These are phyloP conservation scores for Spisula solida DNA, from an alignment of 2,888 invertebrate genomes.

Conservation along the genomic window DNA sequence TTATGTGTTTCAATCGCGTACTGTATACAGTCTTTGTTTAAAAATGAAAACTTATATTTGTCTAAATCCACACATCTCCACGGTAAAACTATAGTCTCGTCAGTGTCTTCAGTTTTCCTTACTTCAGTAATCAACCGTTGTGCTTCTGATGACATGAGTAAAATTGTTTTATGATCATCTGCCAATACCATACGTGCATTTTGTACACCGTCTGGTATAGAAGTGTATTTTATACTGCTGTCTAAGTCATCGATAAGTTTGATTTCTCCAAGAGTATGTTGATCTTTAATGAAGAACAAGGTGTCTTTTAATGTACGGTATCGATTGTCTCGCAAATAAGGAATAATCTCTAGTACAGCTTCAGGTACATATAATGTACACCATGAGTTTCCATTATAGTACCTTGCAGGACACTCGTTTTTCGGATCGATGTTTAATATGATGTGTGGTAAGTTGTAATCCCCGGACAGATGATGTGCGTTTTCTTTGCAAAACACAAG, in stretches of 20 bases:
- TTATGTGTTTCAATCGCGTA: conserved; percentile 10
- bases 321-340: conserved; percentile 29
- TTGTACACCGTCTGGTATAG: conserved; percentile 26
- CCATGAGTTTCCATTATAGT: conserved; percentile 32
- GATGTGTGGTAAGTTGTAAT: conserved; percentile 29
- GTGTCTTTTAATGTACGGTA: conserved; percentile 15
- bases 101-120: not conserved
- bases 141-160: conserved; percentile 26
- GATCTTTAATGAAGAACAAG: conserved; percentile 32
- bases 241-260: conserved; percentile 8
- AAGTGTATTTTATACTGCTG: not conserved
- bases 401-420: not conserved
- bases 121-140: conserved; percentile 25
- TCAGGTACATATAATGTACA: conserved; percentile 30
- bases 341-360: conserved; percentile 5
- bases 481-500: conserved; percentile 12
- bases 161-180: not conserved
- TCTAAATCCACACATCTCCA: conserved; percentile 26
- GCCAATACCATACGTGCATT: conserved; percentile 17
- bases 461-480: not conserved
- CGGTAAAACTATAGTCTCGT: not conserved
- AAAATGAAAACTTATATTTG: conserved; percentile 21
- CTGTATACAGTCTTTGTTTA: conserved; percentile 13
- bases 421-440: not conserved
- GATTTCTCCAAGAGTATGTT: conserved; percentile 32